Base-by-base conservation (phyloP, 2,113 vertebrate genomes). In the Hypomesus transpacificus region DNA sequence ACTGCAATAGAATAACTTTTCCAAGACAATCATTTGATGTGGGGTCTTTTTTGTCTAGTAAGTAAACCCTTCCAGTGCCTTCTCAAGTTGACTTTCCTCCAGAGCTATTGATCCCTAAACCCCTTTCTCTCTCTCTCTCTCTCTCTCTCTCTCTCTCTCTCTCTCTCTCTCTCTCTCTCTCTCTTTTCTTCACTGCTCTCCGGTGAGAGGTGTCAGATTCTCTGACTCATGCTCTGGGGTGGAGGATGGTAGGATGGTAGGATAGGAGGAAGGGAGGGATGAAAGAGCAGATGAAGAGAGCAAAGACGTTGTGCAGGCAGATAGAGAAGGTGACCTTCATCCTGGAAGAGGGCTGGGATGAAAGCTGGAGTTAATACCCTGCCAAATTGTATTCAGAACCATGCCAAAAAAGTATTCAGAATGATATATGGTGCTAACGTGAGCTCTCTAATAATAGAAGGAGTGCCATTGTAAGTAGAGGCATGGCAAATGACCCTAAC, bases 291-390 rank as follows among this genome's bases (percentile, higher is more conserved):
- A 65, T 65, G 52, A 31, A 51, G 52, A 73, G 88, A 80, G 83
- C 72, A 79, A 85, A 86, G 85, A 85, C 84, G 84, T 89, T 88
- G 81, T 87, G 79, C 75, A 86, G 87, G 79, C 75, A 86, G 87
- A 88, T 87, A 87, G 75, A 85, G 80, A 79, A 75, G 79, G 80
- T 88, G 87, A 88, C 89, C 89, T 90, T 89, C 88, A 88, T 87
- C 84, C 75, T 73, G 75, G 75, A 87, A 58, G 83, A 88, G 82
- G 80, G 75, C 84, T 85, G 83, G 85, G 75, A 87, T 88, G 85
- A 88, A 85, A 87, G 87, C 87, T 81, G 28, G 82, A 86, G 87
- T 88, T 87, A 89, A 88, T 88, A 80, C 83, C 82, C 84, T 84
- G 84, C 86, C 84, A 84, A 82, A 87, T 85, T 75, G 82, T 82